Conservation (phyloP, 2,888 invertebrate genomes). For the Drosophila gaucha region DNA sequence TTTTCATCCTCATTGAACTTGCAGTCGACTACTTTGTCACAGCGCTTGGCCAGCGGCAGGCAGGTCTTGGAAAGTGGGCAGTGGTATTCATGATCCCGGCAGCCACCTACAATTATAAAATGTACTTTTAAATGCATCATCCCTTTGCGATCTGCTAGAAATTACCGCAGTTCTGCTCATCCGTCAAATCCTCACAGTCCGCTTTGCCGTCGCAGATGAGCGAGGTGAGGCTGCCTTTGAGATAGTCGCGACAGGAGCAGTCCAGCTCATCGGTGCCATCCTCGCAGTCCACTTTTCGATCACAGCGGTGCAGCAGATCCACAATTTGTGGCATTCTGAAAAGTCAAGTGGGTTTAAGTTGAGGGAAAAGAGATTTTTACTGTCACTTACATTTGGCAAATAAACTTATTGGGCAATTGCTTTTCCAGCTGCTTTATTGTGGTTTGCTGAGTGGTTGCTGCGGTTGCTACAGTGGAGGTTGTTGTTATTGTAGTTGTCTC, state of each 20-base stretch:
- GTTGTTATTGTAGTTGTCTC: slow-evolving; percentile 4
- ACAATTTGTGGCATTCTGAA: slow-evolving; percentile 89
- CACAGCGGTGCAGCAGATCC: slow-evolving; percentile 87
- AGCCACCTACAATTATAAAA: slow-evolving; percentile 85
- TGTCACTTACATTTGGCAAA: slow-evolving; percentile 72
- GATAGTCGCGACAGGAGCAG: slow-evolving; percentile 90
- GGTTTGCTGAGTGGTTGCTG: not conserved
- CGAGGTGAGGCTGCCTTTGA: slow-evolving; percentile 85
- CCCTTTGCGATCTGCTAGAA: fast-evolving
- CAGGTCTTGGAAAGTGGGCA: slow-evolving; percentile 89
- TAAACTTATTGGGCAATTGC: slow-evolving; percentile 68
- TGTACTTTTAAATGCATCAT: not conserved
- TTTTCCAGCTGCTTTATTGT: slow-evolving; percentile 5
- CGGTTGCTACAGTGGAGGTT: slow-evolving; percentile 7
- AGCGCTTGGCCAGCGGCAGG: slow-evolving; percentile 87
- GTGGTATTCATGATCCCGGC: slow-evolving; percentile 86
- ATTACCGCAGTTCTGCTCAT: slow-evolving; percentile 91
- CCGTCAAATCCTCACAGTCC: slow-evolving; percentile 91
- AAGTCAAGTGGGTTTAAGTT: slow-evolving; percentile 35
- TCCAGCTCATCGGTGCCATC: slow-evolving; percentile 92
- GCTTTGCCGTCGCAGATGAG: slow-evolving; percentile 90
- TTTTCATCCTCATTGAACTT: slow-evolving; percentile 90
- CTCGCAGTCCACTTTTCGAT: slow-evolving; percentile 90
- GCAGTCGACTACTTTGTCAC: slow-evolving; percentile 89
- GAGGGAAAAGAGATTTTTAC: not conserved